Percentiles rank a stretch among this genome's conserved stretches.
These are phyloP conservation scores for Metaphire vulgaris DNA, from an alignment of 1,140 invertebrate species.

Conservation along the genomic window DNA sequence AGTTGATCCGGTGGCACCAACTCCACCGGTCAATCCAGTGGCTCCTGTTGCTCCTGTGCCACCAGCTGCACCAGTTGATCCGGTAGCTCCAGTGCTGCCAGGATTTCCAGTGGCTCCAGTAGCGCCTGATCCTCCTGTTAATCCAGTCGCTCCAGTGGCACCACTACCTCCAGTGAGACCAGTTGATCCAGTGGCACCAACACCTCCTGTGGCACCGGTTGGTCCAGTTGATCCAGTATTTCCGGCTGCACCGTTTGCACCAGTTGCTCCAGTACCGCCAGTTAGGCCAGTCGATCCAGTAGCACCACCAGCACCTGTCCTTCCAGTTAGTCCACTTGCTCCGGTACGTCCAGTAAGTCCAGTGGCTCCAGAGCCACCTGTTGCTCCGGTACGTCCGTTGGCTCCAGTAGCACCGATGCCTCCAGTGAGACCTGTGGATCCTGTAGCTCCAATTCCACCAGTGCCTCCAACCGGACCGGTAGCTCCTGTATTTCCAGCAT, in stretches of 20 bases:
- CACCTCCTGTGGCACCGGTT: neutral
- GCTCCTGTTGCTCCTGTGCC: neutral
- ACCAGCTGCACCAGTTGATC: neutral
- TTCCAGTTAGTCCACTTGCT: conserved; percentile 4
- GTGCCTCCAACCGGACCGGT: neutral
- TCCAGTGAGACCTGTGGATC: neutral
- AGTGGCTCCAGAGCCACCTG: neutral
- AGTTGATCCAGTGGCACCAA: neutral
- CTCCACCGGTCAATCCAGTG: neutral
- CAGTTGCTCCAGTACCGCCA: neutral
- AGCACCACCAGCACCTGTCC: neutral
- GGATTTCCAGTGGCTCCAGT: neutral
- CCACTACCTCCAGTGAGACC: neutral
- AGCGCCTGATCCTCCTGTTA: neutral
- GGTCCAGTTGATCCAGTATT: neutral
- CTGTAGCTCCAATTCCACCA: neutral
- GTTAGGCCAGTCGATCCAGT: neutral
- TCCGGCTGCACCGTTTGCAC: neutral
- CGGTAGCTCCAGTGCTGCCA: neutral
- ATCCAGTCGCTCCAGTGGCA: conserved; percentile 8
- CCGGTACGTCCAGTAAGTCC: conserved; percentile 8
- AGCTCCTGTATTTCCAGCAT: neutral
- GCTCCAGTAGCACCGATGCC: conserved; percentile 1
- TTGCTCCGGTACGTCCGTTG: conserved; percentile 7
- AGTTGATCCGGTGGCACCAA: neutral